phyloP scores from a whole-genome alignment of 2,888 invertebrate genomes.

The Lymantria monacha region DNA sequence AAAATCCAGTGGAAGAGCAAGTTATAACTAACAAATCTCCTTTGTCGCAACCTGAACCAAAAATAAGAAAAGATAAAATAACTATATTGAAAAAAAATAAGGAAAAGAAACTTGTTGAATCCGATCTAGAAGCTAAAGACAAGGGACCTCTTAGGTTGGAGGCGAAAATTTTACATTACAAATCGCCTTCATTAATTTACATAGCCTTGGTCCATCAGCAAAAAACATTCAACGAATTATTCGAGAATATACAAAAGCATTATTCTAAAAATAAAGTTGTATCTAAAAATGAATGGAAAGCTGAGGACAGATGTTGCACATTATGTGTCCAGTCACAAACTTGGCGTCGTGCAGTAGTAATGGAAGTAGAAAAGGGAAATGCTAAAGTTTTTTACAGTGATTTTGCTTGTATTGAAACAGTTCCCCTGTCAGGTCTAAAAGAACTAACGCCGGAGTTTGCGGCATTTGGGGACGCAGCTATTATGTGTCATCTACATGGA shows the following conservation, averaged over 20 bases:
- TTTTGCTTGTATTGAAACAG: conserved; percentile 79
- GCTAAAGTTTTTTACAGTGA: conserved; percentile 86
- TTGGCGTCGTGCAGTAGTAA: conserved; percentile 84
- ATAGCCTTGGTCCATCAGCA: conserved; percentile 76
- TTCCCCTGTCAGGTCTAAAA: conserved; percentile 69
- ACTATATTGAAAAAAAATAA: conserved; percentile 41
- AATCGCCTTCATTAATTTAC: conserved; percentile 84
- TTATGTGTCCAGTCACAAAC: conserved; percentile 69
- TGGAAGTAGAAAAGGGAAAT: conserved; percentile 56
- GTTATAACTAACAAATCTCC: conserved; percentile 51
- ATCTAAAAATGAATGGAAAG: conserved; percentile 67
- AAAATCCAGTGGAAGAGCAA: conserved; percentile 45
- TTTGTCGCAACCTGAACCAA: conserved; percentile 22
- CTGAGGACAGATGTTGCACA: conserved; percentile 74
- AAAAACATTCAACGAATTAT: conserved; percentile 69
- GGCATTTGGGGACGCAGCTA: conserved; percentile 79
- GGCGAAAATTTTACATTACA: conserved; percentile 73
- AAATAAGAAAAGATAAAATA: conserved; percentile 33
- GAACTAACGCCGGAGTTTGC: conserved; percentile 76
- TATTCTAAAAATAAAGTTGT: conserved; percentile 56
- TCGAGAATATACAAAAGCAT: conserved; percentile 78
- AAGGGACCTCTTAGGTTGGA: conserved; percentile 75
- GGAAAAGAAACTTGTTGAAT: conserved; percentile 28
- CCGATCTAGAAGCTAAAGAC: conserved; percentile 63
- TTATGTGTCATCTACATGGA: conserved; percentile 86